Base-by-base conservation (phyloP, 2,797 vertebrate species). In the Neostethus bicornis region DNA sequence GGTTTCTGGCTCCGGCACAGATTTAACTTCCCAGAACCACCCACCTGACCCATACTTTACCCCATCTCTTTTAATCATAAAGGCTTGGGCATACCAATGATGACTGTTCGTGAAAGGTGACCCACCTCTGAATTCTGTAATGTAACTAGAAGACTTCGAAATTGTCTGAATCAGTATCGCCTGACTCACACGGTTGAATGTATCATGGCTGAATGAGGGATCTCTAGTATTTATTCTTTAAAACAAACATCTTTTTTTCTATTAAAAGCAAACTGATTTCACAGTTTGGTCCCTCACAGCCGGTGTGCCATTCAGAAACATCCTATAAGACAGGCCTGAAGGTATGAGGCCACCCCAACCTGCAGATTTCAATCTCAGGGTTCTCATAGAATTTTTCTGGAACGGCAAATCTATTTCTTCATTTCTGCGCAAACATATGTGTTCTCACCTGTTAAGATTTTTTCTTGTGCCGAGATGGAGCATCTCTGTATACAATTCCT, bases 301-400 rank as follows among this genome's bases (percentile, higher is more conserved):
- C 66, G 51, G 61, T 64, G 67, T 55, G 59, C 71, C 70, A 52
- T 54, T 80, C 81, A 83, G 81, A 83, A 76, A 82, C 50, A 28
- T 85, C 83, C 83, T 86, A 82, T 88, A 87, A 84, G 86, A 86
- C 51, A 39, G 72, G 71, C 77, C 67, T 21, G 12, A 7, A 20
- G 62, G 63, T 51, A 53, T 46, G 45, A 68, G 70, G 64, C 79
- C 74, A 57, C 68, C 60, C 73, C 51, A 50, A 83, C 81, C 83
- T 89, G 86, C 17, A 87, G 75, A 83, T 84, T 72, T 59, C 52
- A 52, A 70, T 85, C 83, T 86, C 86, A 81, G 87, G 83, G 58
- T 66, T 89, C 71, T 70, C 88, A 81, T 84, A 84, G 85, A 84
- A 88, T 79, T 61, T 82, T 77, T 86, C 77, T 84, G 81, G 57